phyloP scores from a whole-genome alignment of 2,113 vertebrate species.

The Notothenia coriiceps region DNA sequence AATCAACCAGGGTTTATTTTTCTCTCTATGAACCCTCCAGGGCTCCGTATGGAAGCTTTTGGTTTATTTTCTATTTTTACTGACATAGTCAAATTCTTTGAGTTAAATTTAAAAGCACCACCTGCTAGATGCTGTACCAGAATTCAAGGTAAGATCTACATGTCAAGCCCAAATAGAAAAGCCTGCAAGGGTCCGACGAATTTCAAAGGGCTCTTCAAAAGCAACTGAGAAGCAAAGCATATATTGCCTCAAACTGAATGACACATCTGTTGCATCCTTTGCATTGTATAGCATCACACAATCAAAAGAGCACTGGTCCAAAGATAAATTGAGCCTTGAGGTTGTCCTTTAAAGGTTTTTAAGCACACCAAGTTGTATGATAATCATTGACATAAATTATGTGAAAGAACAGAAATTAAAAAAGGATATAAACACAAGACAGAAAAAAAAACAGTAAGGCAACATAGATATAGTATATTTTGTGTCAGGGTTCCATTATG shows the following conservation, averaged over 20 bases:
- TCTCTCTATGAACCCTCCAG: no score
- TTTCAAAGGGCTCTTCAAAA: slow-evolving; percentile 14
- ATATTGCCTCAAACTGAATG: neutral
- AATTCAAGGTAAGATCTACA: neutral
- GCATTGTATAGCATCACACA: neutral
- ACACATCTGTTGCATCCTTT: neutral
- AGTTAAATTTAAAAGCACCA: slow-evolving; percentile 15
- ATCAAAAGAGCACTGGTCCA: neutral
- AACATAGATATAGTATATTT: neutral
- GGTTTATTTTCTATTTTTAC: slow-evolving; percentile 1
- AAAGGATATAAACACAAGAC: neutral
- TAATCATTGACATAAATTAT: slow-evolving; percentile 16
- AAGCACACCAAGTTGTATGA: neutral
- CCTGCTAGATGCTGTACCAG: slow-evolving; percentile 2
- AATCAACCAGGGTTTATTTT: no score
- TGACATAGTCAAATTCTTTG: slow-evolving; percentile 3
- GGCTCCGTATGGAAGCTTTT: neutral
- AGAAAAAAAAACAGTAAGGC: slow-evolving; percentile 4
- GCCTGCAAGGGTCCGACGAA: neutral
- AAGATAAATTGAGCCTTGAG: slow-evolving; percentile 9
- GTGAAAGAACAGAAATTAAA: neutral
- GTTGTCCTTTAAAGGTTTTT: neutral
- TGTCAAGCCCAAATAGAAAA: slow-evolving; percentile 8
- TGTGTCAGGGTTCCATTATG: neutral
- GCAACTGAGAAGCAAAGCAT: neutral